Conservation (phyloP, 1,140 invertebrate species). For the Trichonephila inaurata region DNA sequence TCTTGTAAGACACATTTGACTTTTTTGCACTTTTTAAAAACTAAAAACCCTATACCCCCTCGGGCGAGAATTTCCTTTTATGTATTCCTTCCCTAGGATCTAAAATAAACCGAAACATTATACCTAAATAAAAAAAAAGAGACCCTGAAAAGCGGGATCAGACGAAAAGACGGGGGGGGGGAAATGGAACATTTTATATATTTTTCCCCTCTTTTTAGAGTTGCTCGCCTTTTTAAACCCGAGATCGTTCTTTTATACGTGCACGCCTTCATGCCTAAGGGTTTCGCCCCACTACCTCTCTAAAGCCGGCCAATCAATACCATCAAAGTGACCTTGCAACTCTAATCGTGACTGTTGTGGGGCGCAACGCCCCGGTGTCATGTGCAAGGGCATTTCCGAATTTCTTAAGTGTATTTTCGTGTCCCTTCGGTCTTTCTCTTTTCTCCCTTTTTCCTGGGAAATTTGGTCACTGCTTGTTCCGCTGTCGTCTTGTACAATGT, state of each 20-base stretch:
- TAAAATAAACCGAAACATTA: not conserved
- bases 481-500: not conserved
- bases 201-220: not conserved
- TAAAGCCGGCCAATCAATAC: conserved; percentile 58
- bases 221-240: not conserved
- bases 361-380: conserved; percentile 28
- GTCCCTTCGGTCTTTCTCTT: not conserved
- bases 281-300: not conserved
- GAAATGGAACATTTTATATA: not conserved
- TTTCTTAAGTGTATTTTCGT: conserved; percentile 62
- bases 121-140: not conserved
- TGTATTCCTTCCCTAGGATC: not conserved
- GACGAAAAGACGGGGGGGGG: not conserved
- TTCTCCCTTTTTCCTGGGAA: not conserved
- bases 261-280: not conserved
- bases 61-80: not conserved
- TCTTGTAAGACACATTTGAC: not conserved
- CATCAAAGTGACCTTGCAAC: conserved; percentile 65
- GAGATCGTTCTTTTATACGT: not conserved
- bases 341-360: not conserved
- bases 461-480: not conserved
- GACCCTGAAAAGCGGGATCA: not conserved
- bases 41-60: not conserved
- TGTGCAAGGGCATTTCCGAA: conserved; percentile 53
- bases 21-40: not conserved